Base-by-base conservation (phyloP, 2,888 invertebrate species). In the Sialis lutaria region DNA sequence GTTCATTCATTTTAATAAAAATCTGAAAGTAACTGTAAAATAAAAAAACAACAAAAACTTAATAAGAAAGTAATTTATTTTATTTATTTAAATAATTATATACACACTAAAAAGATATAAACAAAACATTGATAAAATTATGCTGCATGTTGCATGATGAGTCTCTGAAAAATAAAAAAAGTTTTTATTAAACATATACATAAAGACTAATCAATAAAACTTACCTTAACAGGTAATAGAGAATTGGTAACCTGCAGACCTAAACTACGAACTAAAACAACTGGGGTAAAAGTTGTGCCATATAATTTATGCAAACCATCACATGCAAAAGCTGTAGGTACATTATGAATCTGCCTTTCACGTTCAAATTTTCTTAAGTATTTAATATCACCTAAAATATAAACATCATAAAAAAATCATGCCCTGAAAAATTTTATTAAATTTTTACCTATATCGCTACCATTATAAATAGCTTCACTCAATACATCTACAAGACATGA, bases 241-340 rank as follows among this genome's bases (percentile, higher is more conserved):
- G 83, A 79, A 58, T 90, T 77, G 0, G 83, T 80, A 32, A 88
- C 58, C 60, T 89, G 86, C 47, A 92, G 65, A 1, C 92, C 92
- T 7, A 92, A 58, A 59, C 86, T 86, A 54, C 93, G 70, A 2
- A 83, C 62, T n/a, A 89, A 62, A 1, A 92, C 86, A 0, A 86
- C 57, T 0, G 91, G 89, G 33, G 78, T 69, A 39, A 79, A 69
- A 42, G 79, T 74, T 6, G 79, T 77, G 48, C 77, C 75, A 64
- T 93, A 96, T 6, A 97, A 68, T 42, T 84, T 71, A 58, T 93
- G 86, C 42, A 97, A 67, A 6, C 82, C 82, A 64, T 97, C 93
- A 4, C 93, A 77, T 0, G 84, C 82, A 9, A 87, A 63, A 77
- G 93, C 85, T 0, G 87, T 83, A 1, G 95, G 90, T 30, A 96